phyloP scores from a whole-genome alignment of 2,888 invertebrate species.

The Cybosia mesomella region DNA sequence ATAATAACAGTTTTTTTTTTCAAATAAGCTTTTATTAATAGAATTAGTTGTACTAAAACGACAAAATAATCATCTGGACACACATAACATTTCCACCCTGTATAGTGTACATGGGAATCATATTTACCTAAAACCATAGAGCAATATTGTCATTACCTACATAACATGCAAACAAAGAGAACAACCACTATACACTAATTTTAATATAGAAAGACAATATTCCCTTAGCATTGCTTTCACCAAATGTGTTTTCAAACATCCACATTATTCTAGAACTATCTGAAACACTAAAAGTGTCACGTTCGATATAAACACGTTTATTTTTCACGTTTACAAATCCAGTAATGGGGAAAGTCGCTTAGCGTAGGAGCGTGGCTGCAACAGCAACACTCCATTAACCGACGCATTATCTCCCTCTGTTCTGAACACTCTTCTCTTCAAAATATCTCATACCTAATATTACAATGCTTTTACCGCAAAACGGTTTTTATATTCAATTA shows the following conservation, averaged over 20 bases:
- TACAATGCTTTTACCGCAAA: constrained; percentile 53
- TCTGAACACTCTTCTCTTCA: constrained; percentile 67
- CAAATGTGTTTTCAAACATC: constrained; percentile 18
- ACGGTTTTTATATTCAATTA: constrained; percentile 54
- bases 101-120: too few relatives aligned
- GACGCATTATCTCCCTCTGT: constrained; percentile 72
- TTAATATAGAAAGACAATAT: background rate
- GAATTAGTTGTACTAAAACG: too few relatives aligned
- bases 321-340: constrained; percentile 62
- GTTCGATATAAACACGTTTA: constrained; percentile 51
- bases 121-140: too few relatives aligned
- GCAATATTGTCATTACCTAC: too few relatives aligned
- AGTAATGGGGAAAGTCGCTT: constrained; percentile 66
- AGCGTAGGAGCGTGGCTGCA: constrained; percentile 57
- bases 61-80: too few relatives aligned
- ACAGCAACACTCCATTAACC: constrained; percentile 74
- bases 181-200: constrained; percentile 10
- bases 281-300: constrained; percentile 49
- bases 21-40: too few relatives aligned
- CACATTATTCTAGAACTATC: constrained; percentile 27
- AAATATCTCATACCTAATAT: constrained; percentile 66
- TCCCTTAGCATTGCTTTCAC: background rate
- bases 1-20: too few relatives aligned
- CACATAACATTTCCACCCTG: too few relatives aligned
- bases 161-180: constrained; percentile 15